A percentile compares a stretch with the other conserved stretches of the same genome.
Conservation (phyloP, 2,113 vertebrate genomes). For the Terrapene triunguis region DNA sequence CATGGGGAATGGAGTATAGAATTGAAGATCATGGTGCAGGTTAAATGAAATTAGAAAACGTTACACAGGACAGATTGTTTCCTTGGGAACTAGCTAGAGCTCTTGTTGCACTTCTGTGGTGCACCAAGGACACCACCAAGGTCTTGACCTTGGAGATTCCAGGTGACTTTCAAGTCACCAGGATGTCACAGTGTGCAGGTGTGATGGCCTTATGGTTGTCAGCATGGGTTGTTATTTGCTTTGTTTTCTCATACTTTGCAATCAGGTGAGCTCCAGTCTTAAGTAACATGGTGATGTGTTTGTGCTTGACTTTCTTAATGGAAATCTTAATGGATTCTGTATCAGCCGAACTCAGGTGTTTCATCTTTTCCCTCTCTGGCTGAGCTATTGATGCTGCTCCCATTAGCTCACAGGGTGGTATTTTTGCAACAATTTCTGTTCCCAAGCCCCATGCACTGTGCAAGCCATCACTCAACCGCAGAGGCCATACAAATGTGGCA, state of each 20-base stretch:
- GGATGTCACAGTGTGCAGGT: fast-evolving
- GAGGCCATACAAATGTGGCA: fast-evolving
- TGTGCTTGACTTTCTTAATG: not conserved
- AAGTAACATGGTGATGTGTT: fast-evolving
- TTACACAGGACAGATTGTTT: slow-evolving; percentile 40
- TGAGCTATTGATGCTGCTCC: not conserved
- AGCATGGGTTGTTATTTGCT: not conserved
- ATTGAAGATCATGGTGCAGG: not conserved
- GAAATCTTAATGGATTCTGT: not conserved
- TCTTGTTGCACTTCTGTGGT: not conserved
- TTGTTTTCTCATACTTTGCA: fast-evolving
- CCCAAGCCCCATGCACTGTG: fast-evolving
- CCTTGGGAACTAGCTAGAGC: slow-evolving; percentile 43
- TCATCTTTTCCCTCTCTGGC: not conserved
- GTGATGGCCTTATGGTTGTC: not conserved
- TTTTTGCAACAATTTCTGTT: not conserved
- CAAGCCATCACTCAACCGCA: fast-evolving
- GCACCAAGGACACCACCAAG: not conserved
- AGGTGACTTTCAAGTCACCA: slow-evolving; percentile 47
- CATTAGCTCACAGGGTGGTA: not conserved
- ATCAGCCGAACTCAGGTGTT: not conserved
- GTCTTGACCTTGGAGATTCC: slow-evolving; percentile 41
- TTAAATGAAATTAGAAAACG: slow-evolving; percentile 16
- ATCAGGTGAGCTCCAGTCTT: not conserved
- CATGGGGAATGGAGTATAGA: not conserved